phyloP scores from a whole-genome alignment of 2,888 invertebrate genomes.

The Meteorus colon region DNA sequence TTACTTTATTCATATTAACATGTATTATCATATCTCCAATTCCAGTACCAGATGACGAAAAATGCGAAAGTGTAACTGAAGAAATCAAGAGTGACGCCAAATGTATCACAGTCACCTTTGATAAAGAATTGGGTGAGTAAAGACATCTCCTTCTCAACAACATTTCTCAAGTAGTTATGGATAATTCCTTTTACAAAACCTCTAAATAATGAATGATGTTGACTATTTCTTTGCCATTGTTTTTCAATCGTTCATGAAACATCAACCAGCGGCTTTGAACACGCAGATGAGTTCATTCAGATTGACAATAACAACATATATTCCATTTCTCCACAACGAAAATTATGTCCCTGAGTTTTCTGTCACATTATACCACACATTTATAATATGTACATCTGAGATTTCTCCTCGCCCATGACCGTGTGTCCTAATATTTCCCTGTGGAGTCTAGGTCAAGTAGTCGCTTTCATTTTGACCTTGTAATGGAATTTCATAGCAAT shows the following conservation, averaged over 20 bases:
- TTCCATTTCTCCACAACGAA: not conserved
- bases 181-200: too few relatives aligned
- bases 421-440: not conserved
- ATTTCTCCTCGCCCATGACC: conserved; percentile 31
- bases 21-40: not conserved
- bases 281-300: too few relatives aligned
- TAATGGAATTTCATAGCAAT: not conserved
- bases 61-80: not conserved
- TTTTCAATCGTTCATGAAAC: too few relatives aligned
- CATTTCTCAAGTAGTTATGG: too few relatives aligned
- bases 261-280: too few relatives aligned
- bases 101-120: conserved; percentile 21
- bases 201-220: too few relatives aligned
- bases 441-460: conserved; percentile 31
- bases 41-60: conserved; percentile 24
- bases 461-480: not conserved
- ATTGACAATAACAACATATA: not conserved
- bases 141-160: too few relatives aligned
- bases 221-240: too few relatives aligned
- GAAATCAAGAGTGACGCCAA: not conserved
- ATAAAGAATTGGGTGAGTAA: conserved; percentile 25
- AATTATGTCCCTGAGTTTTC: not conserved
- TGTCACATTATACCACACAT: not conserved
- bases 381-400: not conserved
- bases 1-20: not conserved